A percentile compares a stretch with the other conserved stretches of the same genome.
These are phyloP conservation scores for Hystrix cristata DNA, from an alignment of 2,113 vertebrate species.

Conservation along the genomic window DNA sequence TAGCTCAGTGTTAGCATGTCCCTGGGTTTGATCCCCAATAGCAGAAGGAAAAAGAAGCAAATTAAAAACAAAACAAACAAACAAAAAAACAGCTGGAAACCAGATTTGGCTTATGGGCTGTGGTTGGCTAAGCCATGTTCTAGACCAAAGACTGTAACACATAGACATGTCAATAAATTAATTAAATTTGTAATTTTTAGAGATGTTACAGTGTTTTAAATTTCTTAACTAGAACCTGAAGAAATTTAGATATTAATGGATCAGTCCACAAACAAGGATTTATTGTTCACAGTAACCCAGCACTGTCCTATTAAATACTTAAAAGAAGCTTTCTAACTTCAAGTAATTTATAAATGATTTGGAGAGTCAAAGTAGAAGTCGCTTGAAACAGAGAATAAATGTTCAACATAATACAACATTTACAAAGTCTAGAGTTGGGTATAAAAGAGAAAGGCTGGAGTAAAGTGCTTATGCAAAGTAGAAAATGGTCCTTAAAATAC, in stretches of 20 bases:
- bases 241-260: background rate
- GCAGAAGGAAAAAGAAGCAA: background rate
- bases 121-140: background rate
- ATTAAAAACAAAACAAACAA: background rate
- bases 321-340: background rate
- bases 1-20: background rate
- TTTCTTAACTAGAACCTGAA: slow-evolving; percentile 19
- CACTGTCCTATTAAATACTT: background rate
- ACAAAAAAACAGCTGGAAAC: background rate
- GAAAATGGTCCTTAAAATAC: background rate
- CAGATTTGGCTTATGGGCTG: background rate
- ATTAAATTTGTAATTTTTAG: background rate
- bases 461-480: background rate
- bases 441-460: background rate
- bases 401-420: background rate
- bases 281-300: background rate
- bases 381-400: slow-evolving; percentile 17
- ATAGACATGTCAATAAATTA: background rate
- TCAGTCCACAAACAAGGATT: background rate
- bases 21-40: background rate
- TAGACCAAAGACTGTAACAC: background rate
- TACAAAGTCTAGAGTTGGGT: slow-evolving; percentile 25
- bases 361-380: background rate
- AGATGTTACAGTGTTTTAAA: background rate
- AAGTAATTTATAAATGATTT: slow-evolving; percentile 21